Base-by-base conservation (phyloP, 2,888 invertebrate species). In the Cosmorhoe ocellata region DNA sequence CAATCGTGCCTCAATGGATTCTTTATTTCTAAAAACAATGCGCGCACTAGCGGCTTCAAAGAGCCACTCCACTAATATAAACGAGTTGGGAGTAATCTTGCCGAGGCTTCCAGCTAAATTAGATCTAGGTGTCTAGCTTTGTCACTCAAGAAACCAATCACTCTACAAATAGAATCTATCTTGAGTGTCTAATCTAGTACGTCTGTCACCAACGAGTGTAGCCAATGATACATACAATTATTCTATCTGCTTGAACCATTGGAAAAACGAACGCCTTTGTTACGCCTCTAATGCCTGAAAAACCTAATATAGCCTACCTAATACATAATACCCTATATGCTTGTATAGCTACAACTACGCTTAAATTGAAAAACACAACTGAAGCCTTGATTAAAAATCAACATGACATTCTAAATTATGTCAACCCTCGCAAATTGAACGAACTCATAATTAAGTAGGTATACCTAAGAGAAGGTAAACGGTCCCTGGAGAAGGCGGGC, bases 401-500 rank as follows among this genome's bases (percentile, higher is more conserved):
- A 55, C 50, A 60, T 45, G 53, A 32, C 40, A 40, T 32, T 39
- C 49, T 46, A 54, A 60, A 60, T 45, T 43, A 51, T 42, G 49
- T 53, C 34, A 51, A 48, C 47, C 43, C 46, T 41, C 30, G 51
- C 48, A 58, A 59, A 56, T 56, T 54, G 47, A 48, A 48, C 48
- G 41, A 49, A 32, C 33, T 50, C 57, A 58, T 61, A 59, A 61
- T 61, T 59, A 63, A 63, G 59, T 59, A 58, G 51, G 45, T 47
- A 56, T 43, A 24, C 24, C 24, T 24, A 57, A 34, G 52, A 55
- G 56, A 59, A 62, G 58, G 61, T 62, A 62, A 62, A 37, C 53
- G 50, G 49, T 43, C 28, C 52, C 52, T 28, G 18, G 44, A 56
- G 50, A 62, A 75, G 76, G 74, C 14, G 6, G 30, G 69, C 64